Percentiles rank a stretch among this genome's conserved stretches.
Conservation (phyloP, 2,797 vertebrate species). For the Perdix hodgsoniae region DNA sequence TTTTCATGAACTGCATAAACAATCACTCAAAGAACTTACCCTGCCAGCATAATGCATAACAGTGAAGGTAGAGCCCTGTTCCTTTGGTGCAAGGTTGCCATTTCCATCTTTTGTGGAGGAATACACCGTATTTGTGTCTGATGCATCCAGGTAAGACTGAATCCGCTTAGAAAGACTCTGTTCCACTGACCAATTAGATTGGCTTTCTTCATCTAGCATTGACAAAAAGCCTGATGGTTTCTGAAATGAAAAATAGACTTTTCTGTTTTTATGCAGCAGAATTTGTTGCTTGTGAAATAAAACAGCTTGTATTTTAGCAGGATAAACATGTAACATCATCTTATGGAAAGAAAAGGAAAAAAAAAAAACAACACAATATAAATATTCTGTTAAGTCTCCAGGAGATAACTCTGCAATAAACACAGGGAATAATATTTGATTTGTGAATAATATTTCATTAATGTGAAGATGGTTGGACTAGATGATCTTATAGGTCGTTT, state of each 20-base stretch:
- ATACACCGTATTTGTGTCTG: conserved; percentile 83
- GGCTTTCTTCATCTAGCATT: conserved; percentile 93
- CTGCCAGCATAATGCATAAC: conserved; percentile 91
- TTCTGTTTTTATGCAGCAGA: neutral
- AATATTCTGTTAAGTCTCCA: neutral
- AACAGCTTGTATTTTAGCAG: neutral
- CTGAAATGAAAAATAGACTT: conserved; percentile 77
- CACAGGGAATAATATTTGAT: neutral
- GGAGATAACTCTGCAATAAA: neutral
- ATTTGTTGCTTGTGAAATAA: neutral
- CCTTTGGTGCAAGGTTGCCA: conserved; percentile 91
- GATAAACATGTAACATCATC: neutral
- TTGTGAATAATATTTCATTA: too few species aligned
- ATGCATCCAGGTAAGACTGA: conserved; percentile 86
- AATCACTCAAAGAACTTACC: conserved; percentile 79
- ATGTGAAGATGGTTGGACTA: too few species aligned
- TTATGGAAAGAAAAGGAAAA: neutral
- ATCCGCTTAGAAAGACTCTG: conserved; percentile 89
- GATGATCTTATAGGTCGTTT: too few species aligned
- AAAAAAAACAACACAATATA: neutral
- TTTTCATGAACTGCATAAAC: neutral
- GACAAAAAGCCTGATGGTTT: conserved; percentile 92
- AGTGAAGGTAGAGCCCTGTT: conserved; percentile 89
- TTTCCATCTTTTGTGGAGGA: conserved; percentile 92
- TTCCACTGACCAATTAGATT: conserved; percentile 86